Conservation (phyloP, 1,140 invertebrate genomes). For the Sycobia sp. region DNA sequence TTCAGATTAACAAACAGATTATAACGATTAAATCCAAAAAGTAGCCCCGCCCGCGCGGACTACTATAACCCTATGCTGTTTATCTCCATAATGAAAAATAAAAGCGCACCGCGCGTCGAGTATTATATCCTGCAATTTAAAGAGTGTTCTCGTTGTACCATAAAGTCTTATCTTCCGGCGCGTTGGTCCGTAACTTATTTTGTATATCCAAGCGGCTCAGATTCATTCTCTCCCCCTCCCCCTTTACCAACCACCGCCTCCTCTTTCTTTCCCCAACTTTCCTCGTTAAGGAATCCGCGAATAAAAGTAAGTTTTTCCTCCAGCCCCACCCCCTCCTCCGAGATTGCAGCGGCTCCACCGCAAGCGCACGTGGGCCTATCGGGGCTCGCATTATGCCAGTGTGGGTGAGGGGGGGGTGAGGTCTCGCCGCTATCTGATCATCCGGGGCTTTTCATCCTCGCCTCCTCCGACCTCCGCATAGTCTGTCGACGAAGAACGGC, state of each 20-base stretch:
- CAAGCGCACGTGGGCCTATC: too few relatives aligned
- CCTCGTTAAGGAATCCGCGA: constrained; percentile 56
- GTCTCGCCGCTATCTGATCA: constrained; percentile 7
- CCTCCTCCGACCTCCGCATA: background rate
- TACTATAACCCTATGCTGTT: too few relatives aligned
- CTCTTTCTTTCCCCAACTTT: constrained; percentile 49
- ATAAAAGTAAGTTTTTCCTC: constrained; percentile 43
- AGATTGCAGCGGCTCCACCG: too few relatives aligned
- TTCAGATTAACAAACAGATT: too few relatives aligned
- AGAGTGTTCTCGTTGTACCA: background rate
- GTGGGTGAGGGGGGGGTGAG: too few relatives aligned
- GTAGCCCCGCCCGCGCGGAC: too few relatives aligned
- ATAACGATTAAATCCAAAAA: too few relatives aligned
- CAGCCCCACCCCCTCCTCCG: too few relatives aligned
- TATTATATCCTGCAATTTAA: constrained; percentile 14
- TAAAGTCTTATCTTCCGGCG: constrained; percentile 9
- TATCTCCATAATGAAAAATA: background rate
- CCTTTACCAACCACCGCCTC: too few relatives aligned
- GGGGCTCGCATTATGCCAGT: constrained; percentile 11
- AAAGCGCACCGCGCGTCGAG: background rate
- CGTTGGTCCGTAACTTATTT: constrained; percentile 21
- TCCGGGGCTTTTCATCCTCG: background rate
- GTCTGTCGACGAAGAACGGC: constrained; percentile 5
- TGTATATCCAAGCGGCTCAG: constrained; percentile 17
- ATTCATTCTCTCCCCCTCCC: constrained; percentile 36